phyloP scores from a whole-genome alignment of 1,140 invertebrate genomes.

The Panonychus citri region DNA sequence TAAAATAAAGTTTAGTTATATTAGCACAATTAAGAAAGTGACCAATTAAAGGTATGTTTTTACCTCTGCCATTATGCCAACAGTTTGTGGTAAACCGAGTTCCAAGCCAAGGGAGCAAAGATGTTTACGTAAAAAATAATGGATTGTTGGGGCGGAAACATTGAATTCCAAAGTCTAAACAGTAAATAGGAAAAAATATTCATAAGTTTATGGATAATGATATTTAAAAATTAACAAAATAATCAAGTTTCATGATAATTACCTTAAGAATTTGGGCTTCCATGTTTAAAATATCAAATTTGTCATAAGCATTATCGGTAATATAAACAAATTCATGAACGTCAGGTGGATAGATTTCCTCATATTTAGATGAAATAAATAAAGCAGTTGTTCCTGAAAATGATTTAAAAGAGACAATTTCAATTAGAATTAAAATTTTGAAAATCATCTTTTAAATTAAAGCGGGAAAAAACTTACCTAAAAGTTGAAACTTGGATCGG shows the following conservation, averaged over 20 bases:
- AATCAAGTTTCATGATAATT: no score
- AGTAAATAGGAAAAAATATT: no score
- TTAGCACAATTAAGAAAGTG: neutral
- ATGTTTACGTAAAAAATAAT: conserved; percentile 9
- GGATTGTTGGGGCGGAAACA: conserved; percentile 9
- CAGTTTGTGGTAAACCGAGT: neutral
- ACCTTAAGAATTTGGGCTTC: conserved; percentile 39
- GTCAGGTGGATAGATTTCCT: conserved; percentile 75
- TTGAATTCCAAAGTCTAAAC: conserved; percentile 9
- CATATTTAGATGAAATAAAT: conserved; percentile 81
- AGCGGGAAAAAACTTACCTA: neutral
- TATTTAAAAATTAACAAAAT: no score
- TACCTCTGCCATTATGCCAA: conserved; percentile 7
- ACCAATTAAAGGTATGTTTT: neutral
- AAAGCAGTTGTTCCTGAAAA: conserved; percentile 36
- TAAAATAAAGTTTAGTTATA: neutral
- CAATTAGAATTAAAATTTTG: no score
- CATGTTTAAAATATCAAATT: conserved; percentile 53
- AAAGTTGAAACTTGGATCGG: conserved; percentile 7
- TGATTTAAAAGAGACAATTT: no score
- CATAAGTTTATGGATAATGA: no score
- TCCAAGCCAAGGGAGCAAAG: neutral
- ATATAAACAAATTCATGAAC: conserved; percentile 75
- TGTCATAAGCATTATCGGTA: conserved; percentile 64
- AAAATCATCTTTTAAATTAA: no score